These are phyloP conservation scores for Aspidiotus destructor DNA, from an alignment of 2,888 invertebrate genomes.

Conservation along the genomic window DNA sequence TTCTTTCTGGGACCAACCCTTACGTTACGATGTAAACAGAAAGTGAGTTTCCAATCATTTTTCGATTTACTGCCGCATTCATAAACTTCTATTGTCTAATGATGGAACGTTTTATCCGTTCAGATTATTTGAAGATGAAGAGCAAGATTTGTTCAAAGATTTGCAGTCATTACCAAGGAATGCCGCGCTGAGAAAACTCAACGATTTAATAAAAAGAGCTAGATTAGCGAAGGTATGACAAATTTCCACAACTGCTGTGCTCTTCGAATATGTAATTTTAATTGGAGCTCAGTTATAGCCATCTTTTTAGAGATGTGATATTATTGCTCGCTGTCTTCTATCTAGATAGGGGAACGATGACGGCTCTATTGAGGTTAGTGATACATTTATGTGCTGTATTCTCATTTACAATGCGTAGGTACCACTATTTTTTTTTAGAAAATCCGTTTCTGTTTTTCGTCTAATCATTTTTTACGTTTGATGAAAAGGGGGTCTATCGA, in stretches of 20 bases:
- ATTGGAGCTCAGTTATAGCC: no score
- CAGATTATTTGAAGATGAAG: constrained; percentile 48
- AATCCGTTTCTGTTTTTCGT: no score
- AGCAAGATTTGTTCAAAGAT: constrained; percentile 50
- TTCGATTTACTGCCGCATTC: background rate
- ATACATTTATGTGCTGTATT: no score
- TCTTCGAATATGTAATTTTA: no score
- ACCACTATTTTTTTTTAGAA: no score
- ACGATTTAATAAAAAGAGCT: constrained; percentile 58
- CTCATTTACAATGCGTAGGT: no score
- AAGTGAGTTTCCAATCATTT: constrained; percentile 39
- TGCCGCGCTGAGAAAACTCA: constrained; percentile 54
- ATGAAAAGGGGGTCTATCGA: no score
- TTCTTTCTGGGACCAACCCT: constrained; percentile 57
- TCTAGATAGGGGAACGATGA: no score
- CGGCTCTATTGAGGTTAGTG: no score
- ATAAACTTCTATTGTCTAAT: background rate
- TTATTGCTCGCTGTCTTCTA: no score
- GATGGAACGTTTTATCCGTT: constrained; percentile 22
- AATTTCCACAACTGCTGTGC: background rate
- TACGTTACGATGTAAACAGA: constrained; percentile 50
- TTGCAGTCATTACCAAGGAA: constrained; percentile 53
- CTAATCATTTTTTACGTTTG: no score
- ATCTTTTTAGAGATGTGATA: no score
- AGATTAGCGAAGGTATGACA: constrained; percentile 51